Percentiles rank a stretch among this genome's conserved stretches.
Evolutionary conservation across 2,888 invertebrate species (phyloP).

Genomic region (Acanthopleura granulata): DNA sequence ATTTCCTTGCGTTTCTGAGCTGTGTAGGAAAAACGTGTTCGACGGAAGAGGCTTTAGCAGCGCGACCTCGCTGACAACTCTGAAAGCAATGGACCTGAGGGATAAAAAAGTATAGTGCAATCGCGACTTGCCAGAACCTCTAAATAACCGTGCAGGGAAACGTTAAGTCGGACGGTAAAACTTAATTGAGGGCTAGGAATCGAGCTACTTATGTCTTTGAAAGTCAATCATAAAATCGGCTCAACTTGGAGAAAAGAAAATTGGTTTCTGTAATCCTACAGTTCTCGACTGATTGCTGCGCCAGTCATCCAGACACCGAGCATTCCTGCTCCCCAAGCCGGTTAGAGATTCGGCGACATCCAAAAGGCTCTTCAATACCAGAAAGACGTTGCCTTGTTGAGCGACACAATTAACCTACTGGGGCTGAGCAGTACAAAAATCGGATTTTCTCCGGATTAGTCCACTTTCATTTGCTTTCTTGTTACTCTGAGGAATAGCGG

Average conservation of each 20-base stretch:
- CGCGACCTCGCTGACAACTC: too few relatives aligned
- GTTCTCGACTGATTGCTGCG: constrained; percentile 1
- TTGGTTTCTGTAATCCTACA: constrained; percentile 3
- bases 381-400: background rate
- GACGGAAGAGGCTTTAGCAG: too few relatives aligned
- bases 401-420: constrained; percentile 3
- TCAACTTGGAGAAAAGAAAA: constrained; percentile 12
- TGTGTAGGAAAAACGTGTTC: too few relatives aligned
- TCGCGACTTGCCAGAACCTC: background rate
- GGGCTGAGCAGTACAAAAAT: background rate
- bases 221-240: constrained; percentile 19
- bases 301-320: background rate
- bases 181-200: constrained; percentile 18
- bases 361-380: background rate
- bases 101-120: background rate
- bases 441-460: background rate
- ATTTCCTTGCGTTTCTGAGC: too few relatives aligned
- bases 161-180: constrained; percentile 10
- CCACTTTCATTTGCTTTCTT: too few relatives aligned
- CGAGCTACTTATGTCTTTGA: constrained; percentile 14
- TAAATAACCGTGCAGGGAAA: background rate
- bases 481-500: too few relatives aligned
- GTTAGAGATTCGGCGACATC: background rate
- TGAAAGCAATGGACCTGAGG: too few relatives aligned
- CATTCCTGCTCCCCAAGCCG: background rate